Base-by-base conservation (phyloP, 2,797 vertebrate genomes). In the Urocyon cinereoargenteus region DNA sequence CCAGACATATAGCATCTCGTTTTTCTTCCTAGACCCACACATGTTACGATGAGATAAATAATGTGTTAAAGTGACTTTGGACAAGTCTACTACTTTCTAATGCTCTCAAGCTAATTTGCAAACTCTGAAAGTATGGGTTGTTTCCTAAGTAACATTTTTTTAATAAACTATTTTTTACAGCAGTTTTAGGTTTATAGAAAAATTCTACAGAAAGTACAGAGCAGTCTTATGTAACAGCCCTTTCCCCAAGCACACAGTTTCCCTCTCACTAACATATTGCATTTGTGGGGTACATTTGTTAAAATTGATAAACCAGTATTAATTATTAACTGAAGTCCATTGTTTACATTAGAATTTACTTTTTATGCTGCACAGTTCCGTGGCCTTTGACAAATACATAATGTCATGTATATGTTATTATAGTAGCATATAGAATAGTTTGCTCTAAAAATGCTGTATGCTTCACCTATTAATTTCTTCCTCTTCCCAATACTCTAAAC, bases 321-420 rank as follows among this genome's bases (percentile, higher is more conserved):
- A 49, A 34, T 75, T 36, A 57, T 68, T 45, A 53, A 70, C 62
- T 61, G 40, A 85, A 53, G 26, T 64, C 5, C 51, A 79, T 64
- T 72, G 16, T 82, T 90, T 86, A 36, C 18, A 68, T 61, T 55
- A 81, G 4, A 79, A 18, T 51, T 93, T 21, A 93, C 21, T 45
- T 28, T 45, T 77, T 45, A 40, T 28, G 14, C 21, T 72, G 2
- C 83, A 83, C 12, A 49, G 19, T 36, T 83, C 45, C 28, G 1
- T 83, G 19, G 31, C 24, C 34, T 91, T 92, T 72, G 31, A 72
- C 70, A 93, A 78, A 88, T 40, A 45, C 4, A 28, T 86, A 77
- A 34, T 81, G 19, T 36, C 16, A 18, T 4, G 3, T 73, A 15
- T 75, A 5, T 55, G 11, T 59, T 19, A 64, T n/a, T 72, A 70